These are phyloP conservation scores for Urocolius indicus DNA, from an alignment of 2,113 vertebrate genomes.

Conservation along the genomic window DNA sequence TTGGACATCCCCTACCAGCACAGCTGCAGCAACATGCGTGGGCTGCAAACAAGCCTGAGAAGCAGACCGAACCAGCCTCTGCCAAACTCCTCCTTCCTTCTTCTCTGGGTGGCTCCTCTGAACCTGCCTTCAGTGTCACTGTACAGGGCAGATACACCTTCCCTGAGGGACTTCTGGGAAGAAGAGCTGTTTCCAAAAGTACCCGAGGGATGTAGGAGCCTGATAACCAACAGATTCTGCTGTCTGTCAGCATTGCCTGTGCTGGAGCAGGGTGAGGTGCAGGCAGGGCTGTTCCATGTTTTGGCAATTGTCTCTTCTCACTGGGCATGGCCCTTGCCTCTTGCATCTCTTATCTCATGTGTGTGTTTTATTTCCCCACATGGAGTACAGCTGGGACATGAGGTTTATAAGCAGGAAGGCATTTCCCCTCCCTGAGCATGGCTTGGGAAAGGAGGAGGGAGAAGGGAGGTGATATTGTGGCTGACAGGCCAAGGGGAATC, in stretches of 20 bases:
- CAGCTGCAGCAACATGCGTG: neutral
- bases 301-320: neutral
- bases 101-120: neutral
- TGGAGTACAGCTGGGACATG: conserved; percentile 17
- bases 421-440: neutral
- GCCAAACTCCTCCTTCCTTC: neutral
- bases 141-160: neutral
- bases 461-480: conserved; percentile 15
- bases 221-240: neutral
- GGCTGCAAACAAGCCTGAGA: neutral
- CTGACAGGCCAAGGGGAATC: conserved; percentile 4
- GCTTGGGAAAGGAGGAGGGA: neutral
- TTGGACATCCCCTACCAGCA: neutral
- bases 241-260: neutral
- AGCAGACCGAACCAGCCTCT: neutral
- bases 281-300: neutral
- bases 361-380: neutral
- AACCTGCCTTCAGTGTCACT: neutral
- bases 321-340: neutral
- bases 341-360: neutral
- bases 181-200: neutral
- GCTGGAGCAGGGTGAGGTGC: neutral
- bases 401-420: conserved; percentile 20
- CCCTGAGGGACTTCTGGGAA: neutral
- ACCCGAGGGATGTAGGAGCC: neutral